Evolutionary conservation across 2,113 vertebrate species (phyloP).

Genomic region (Crypturellus undulatus): DNA sequence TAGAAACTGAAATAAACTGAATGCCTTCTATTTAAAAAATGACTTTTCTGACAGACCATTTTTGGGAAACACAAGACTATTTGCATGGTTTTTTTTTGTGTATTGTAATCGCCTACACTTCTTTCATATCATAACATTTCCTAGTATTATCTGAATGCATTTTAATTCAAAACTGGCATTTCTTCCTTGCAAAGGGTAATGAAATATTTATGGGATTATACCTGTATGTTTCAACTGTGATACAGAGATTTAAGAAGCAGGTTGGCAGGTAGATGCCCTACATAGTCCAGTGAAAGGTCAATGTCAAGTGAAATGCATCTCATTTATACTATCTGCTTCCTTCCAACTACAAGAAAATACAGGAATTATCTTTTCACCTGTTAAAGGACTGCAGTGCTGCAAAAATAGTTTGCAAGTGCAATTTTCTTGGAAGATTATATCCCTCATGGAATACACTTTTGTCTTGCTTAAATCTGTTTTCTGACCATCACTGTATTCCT

Average conservation of each 20-base stretch:
- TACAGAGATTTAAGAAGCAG: background rate
- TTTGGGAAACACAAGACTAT: background rate
- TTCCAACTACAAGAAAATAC: background rate
- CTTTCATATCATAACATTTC: background rate
- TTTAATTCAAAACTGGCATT: background rate
- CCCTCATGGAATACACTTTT: background rate
- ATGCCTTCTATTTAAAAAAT: background rate
- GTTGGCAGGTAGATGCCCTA: background rate
- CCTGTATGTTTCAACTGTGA: background rate
- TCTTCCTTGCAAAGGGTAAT: background rate
- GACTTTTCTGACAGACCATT: background rate
- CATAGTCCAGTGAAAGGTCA: slow-evolving; percentile 6
- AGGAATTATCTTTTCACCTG: background rate
- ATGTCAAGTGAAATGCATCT: background rate
- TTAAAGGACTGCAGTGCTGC: background rate
- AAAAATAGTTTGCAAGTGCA: background rate
- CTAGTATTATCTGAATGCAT: background rate
- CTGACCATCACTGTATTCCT: background rate
- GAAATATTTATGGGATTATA: slow-evolving; percentile 33
- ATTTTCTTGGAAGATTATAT: background rate
- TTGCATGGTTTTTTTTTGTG: background rate
- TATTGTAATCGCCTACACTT: background rate
- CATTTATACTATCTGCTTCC: background rate
- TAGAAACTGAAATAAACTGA: background rate
- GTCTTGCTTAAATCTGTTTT: background rate